A percentile compares a stretch with the other conserved stretches of the same genome.
Conservation (phyloP, 2,113 vertebrate species). For the Limnothrissa miodon region DNA sequence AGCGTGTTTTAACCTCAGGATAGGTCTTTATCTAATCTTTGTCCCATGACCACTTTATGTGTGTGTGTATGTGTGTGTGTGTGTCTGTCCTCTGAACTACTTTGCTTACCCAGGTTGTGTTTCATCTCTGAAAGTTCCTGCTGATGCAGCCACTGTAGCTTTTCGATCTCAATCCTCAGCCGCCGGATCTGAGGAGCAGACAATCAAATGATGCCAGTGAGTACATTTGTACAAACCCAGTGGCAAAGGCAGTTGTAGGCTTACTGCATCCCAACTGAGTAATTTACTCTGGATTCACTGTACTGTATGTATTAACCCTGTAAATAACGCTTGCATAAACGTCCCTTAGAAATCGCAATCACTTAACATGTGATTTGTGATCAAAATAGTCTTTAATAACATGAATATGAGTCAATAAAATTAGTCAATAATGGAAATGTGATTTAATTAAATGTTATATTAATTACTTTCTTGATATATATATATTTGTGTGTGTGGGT, state of each 20-base stretch:
- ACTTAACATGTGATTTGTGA: neutral
- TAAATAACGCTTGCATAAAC: neutral
- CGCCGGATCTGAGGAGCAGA: conserved; percentile 81
- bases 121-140: conserved; percentile 98
- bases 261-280: neutral
- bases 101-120: conserved; percentile 87
- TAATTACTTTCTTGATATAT: too few relatives aligned
- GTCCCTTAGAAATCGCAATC: neutral
- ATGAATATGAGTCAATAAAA: neutral
- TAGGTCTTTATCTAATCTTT: neutral
- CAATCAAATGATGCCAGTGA: neutral
- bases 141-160: conserved; percentile 96
- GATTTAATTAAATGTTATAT: too few relatives aligned
- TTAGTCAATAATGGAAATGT: too few relatives aligned
- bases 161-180: conserved; percentile 96
- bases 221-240: neutral
- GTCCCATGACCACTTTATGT: too few relatives aligned
- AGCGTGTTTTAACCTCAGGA: neutral
- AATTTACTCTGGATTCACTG: neutral
- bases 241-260: too few relatives aligned
- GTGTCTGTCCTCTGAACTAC: neutral
- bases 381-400: neutral
- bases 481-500: too few relatives aligned
- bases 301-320: neutral
- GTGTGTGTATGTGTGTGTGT: neutral